Evolutionary conservation across 2,113 vertebrate genomes (phyloP).

Genomic region (Chamaea fasciata): DNA sequence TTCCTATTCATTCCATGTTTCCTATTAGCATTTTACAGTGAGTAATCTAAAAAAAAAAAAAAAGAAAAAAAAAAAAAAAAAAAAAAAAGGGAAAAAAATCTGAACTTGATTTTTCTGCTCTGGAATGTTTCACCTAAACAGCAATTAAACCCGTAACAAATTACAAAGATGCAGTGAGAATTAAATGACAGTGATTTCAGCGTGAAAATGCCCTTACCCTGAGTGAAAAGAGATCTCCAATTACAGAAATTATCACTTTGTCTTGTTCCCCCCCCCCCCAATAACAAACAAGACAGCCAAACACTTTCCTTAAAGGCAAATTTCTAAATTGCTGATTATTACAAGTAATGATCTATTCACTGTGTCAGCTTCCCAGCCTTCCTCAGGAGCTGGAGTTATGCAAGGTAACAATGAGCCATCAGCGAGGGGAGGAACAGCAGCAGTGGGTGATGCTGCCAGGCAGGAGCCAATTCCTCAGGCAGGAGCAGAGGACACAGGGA

Average conservation of each 20-base stretch:
- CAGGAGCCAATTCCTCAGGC: background rate
- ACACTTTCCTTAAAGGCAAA: background rate
- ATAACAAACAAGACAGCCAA: slow-evolving; percentile 12
- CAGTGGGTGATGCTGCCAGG: background rate
- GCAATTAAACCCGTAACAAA: background rate
- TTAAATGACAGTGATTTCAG: background rate
- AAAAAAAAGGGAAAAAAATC: background rate
- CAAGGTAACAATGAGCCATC: slow-evolving; percentile 7
- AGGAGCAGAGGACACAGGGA: background rate
- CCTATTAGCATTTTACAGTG: slow-evolving; percentile 17
- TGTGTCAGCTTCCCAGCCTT: background rate
- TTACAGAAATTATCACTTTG: background rate
- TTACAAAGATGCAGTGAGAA: background rate
- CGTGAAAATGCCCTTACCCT: background rate
- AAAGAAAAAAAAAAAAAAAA: background rate
- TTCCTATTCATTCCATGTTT: background rate
- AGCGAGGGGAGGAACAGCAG: background rate
- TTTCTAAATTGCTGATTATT: slow-evolving; percentile 57
- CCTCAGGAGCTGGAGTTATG: background rate
- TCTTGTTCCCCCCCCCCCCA: background rate
- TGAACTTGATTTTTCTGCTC: background rate
- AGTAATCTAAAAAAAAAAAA: background rate
- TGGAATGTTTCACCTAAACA: background rate
- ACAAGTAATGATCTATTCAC: slow-evolving; percentile 49
- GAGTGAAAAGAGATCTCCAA: background rate